Base-by-base conservation (phyloP, 1,140 invertebrate species). In the Littorina saxatilis region DNA sequence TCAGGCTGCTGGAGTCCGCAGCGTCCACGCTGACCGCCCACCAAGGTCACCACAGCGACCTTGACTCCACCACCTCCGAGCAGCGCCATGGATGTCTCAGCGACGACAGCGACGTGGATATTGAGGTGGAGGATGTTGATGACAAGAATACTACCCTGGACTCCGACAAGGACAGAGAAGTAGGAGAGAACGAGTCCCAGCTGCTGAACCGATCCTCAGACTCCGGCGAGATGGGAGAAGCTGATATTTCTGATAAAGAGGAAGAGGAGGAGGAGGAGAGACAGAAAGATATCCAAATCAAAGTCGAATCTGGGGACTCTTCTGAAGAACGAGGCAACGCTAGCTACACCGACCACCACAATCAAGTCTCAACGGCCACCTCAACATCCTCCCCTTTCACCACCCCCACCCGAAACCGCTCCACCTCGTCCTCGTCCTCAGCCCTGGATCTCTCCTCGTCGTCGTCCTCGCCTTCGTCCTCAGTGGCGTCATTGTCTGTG, bases 91-190 rank as follows among this genome's bases (percentile, higher is more conserved):
- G 37, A 5, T 73, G 70, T 15, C 39, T 47, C 17, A 78, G 76
- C 58, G 55, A 58, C 39, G 76, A 78, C 37, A 78, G 76, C 39
- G 76, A 78, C 76, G 58, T 78, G 39, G 76, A 78, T 39, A 78
- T 78, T 2, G 76, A 78, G 76, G 55, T 23, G 20, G 76, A 78
- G 13, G 76, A 78, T 17, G 52, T 20, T 23, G 32, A 39, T 37
- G 66, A 68, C 13, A 32, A 39, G 32, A 5, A 7, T 63, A 20
- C 3, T 15, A 29, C 32, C 32, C 32, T 23, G 37, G 66, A 68
- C 11, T 9, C 13, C 13, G 66, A 68, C 35, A 68, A 39, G 17
- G 66, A 68, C 66, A 39, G 35, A 29, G 2, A 40, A 17, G 23
- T 39, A 15, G 35, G 7, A 2, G 35, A 39, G 37, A 32, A 39